Evolutionary conservation across 2,797 vertebrate genomes (phyloP), one percentile per base, ranked within the genome.

Genomic region (Pseudochirops corinnae): DNA sequence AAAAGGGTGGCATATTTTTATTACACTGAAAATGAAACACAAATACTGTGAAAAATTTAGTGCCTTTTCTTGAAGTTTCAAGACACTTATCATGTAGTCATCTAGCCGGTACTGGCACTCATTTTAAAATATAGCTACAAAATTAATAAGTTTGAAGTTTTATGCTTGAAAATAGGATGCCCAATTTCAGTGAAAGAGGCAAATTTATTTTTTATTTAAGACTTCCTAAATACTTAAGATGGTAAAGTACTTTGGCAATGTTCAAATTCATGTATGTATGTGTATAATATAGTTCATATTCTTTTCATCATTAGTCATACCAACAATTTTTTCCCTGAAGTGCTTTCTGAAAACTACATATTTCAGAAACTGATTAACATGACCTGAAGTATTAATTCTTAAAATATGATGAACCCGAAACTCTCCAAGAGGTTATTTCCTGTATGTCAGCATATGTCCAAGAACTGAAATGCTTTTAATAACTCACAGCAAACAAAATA

Each of bases 1-100:
- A 99, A 99, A 99, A 99, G 98, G 98, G 98, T 99, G 98, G 98
- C 98, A 98, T 99, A 98, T 99, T 99, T 99, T 99, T 99, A 99
- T 99, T 99, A 99, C 98, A 98, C 98, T 98, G 98, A 99, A 99
- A 99, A 99, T 99, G 98, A 99, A 99, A 99, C 98, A 98, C 98
- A 99, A 99, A 99, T 98, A 98, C 98, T 99, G 98, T 99, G 98
- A 99, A 99, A 99, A 99, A 99, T 99, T 98, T 98, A 99, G 97
- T 98, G 98, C 98, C 98, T 98, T 98, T 98, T 98, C 98, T 97
- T 97, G 98, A 98, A 98, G 98, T 99, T 99, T 99, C 98, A 98
- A 98, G 99, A 98, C 98, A 98, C 98, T 98, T 98, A 98, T 98
- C 98, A 99, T 98, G 93, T 91, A 98, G 98, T 97, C 96, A 97